Base-by-base conservation (phyloP, 2,797 vertebrate genomes). In the Kryptopterus vitreolus region DNA sequence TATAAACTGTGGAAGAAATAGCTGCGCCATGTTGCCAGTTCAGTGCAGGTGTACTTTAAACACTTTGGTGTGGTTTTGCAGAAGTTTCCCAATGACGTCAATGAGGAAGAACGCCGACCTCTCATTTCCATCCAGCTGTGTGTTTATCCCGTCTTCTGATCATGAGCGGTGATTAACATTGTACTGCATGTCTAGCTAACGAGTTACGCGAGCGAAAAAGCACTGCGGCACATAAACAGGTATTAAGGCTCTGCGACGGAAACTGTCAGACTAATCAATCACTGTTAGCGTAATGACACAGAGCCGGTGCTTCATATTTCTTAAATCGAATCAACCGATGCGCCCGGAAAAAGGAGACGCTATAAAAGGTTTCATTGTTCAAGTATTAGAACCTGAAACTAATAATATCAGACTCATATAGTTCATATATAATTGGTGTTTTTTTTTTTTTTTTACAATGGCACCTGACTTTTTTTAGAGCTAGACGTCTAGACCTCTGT, bases 221-320 rank as follows among this genome's bases (percentile, higher is more conserved):
- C n/a, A 22, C 26, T 6, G 18, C 29, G 7, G 48, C 26, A 5
- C 48, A 53, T 53, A 53, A 71, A 53, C 50, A 33, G 11, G 35
- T 1, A 20, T 53, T 71, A 50, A 70, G 16, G 68, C 46, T 70
- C 24, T 70, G 50, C 53, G 52, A 68, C 71, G 50, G 50, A 68
- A 61, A 75, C 66, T 24, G 61, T 62, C 24, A 33, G 71, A 52
- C 35, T 58, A 80, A 80, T 75, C 79, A 66, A 75, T 80, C 79
- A 80, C 46, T 66, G 38, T 58, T 53, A 75, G 52, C 5, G 26
- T 57, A 75, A 80, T 63, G 61, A 80, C 62, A 48, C 35, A 29
- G 38, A 68, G 35, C 71, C 35, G 71, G 71, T 22, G 26, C 71
- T 57, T n/a, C 59, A 18, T 73, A 66, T 80, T 58, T 29, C 38